These are phyloP conservation scores for Lichenostomus cassidix DNA, from an alignment of 2,113 vertebrate genomes.

Conservation along the genomic window DNA sequence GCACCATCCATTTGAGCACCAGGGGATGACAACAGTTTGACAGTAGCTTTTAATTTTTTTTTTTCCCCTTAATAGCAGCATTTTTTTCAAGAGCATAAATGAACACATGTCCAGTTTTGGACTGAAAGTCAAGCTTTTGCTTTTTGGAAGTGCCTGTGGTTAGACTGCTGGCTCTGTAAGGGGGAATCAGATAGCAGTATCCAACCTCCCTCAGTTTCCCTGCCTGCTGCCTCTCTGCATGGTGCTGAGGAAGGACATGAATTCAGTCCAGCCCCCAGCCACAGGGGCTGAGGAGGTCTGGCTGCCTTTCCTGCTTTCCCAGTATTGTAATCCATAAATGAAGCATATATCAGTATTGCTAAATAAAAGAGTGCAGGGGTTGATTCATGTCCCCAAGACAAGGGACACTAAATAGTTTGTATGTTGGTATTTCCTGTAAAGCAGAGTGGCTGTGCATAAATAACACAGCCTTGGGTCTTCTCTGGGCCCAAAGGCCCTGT, in stretches of 20 bases:
- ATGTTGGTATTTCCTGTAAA: not conserved
- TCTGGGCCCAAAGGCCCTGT: not conserved
- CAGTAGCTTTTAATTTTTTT: not conserved
- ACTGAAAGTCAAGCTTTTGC: not conserved
- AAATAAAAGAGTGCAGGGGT: not conserved
- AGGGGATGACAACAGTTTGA: not conserved
- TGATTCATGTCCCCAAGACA: not conserved
- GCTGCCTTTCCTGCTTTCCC: not conserved
- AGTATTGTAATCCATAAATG: not conserved
- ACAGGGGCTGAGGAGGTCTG: not conserved
- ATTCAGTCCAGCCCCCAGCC: not conserved
- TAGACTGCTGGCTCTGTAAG: not conserved
- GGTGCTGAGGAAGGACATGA: not conserved
- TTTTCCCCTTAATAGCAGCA: not conserved
- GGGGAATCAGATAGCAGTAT: not conserved
- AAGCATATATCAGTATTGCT: not conserved
- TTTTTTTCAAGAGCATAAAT: not conserved
- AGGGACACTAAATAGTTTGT: not conserved
- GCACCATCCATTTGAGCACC: not conserved
- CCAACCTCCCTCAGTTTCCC: not conserved
- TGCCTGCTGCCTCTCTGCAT: not conserved
- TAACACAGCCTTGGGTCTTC: not conserved
- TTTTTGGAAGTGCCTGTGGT: not conserved
- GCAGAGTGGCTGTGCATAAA: not conserved
- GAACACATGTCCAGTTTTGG: not conserved